Conservation (phyloP, 1,140 invertebrate genomes). For the Colletes latitarsis region DNA sequence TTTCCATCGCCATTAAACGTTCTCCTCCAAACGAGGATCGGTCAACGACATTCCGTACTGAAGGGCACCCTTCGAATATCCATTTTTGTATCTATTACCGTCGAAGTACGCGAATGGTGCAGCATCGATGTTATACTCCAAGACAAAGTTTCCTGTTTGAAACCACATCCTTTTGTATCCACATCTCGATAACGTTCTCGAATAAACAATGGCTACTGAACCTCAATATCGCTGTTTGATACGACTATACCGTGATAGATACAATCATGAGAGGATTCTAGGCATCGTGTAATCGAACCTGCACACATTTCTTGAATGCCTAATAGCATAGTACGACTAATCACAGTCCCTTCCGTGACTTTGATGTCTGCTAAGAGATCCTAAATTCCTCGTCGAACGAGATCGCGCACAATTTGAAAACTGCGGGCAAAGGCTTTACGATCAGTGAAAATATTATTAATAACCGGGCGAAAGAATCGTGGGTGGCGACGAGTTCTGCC, state of each 20-base stretch:
- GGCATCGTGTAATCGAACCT: not conserved
- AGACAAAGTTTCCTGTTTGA: not conserved
- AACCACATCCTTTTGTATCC: not conserved
- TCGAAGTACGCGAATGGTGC: too few species aligned
- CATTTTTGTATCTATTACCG: too few species aligned
- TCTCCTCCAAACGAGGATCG: too few species aligned
- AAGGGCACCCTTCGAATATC: too few species aligned
- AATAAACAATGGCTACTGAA: not conserved
- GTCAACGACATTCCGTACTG: too few species aligned
- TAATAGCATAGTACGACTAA: not conserved
- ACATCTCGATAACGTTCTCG: not conserved
- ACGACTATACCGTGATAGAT: not conserved
- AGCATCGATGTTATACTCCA: not conserved
- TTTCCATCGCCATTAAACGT: too few species aligned
- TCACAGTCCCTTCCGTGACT: not conserved
- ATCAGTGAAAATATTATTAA: not conserved
- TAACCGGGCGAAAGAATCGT: not conserved
- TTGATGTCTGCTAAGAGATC: not conserved
- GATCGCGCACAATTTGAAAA: not conserved
- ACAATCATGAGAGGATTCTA: not conserved
- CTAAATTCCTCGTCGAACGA: not conserved
- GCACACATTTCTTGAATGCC: not conserved
- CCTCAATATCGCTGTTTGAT: not conserved
- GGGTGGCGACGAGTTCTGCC: not conserved
- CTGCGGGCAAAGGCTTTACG: not conserved